Conservation (phyloP, 2,113 vertebrate genomes). For the Psittacara wagleri region DNA sequence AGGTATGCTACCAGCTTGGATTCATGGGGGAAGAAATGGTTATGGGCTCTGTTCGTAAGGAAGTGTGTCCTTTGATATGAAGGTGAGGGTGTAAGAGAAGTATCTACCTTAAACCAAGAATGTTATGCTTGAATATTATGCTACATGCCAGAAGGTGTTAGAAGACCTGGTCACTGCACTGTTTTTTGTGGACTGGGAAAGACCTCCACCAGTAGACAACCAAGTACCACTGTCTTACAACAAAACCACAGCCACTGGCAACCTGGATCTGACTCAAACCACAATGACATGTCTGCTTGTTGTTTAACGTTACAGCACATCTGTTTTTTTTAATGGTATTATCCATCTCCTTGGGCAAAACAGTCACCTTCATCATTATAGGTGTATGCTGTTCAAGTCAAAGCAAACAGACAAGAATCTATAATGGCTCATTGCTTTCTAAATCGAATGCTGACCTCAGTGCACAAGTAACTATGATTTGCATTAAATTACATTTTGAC, state of each 20-base stretch:
- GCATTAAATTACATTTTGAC: background rate
- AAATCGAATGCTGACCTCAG: background rate
- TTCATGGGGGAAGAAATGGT: background rate
- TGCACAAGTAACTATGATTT: background rate
- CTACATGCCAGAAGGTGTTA: background rate
- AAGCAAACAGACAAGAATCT: background rate
- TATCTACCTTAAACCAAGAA: background rate
- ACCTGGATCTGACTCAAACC: background rate
- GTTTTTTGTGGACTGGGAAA: background rate
- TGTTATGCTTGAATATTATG: background rate
- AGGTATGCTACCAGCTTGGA: background rate
- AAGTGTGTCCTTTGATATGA: background rate
- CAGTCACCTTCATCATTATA: background rate
- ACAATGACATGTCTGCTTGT: background rate
- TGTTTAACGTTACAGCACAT: background rate
- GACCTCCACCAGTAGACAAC: background rate
- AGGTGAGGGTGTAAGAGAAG: background rate
- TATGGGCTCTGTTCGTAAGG: accelerated
- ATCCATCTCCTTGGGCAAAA: background rate
- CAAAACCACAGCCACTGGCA: background rate
- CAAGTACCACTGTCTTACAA: background rate
- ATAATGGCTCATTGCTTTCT: background rate
- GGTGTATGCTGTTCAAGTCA: background rate
- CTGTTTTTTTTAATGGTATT: conserved; percentile 15
- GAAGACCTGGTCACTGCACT: accelerated